Base-by-base conservation (phyloP, 2,888 invertebrate species). In the Drosophila affinis region DNA sequence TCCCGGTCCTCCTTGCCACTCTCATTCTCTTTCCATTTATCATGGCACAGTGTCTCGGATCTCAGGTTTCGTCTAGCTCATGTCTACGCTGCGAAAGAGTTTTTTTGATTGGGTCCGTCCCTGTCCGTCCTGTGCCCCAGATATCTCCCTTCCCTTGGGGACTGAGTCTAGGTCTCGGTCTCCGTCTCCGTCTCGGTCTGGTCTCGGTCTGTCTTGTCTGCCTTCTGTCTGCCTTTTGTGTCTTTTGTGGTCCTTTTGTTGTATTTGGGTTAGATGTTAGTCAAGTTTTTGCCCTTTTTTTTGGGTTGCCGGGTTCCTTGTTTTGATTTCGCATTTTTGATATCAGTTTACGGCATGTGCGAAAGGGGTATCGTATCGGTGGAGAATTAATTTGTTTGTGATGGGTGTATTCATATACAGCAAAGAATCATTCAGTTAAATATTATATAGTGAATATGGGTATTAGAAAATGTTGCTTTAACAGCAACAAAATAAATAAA, bases 281-380 rank as follows among this genome's bases (percentile, higher is more conserved):
- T 86, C 87, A 77, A 78, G 84, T 86, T 86, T 39, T 68, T 62
- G 49, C 54, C 72, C 59, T 64, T 61, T 56, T 39, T 29, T 34
- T 63, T 73, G n/a, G 47, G 55, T 58, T 70, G 70, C 57, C 60
- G 32, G 62, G 48, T 48, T 71, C 82, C 77, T 86, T 83, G 87
- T 83, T 83, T 86, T 87, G 77, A 68, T 83, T 76, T 83, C 61
- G 79, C 76, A 77, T 81, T 83, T 39, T 57, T 83, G 79, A 83
- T 81, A 83, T 86, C 72, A 75, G 68, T 69, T 78, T 82, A 75
- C 62, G 80, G 71, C 78, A 76, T 72, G 72, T 59, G 55, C 58
- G 14, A 46, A 49, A 32, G 39, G 29, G 45, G 27, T 6, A 48
- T 39, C 18, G 32, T 45, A 32, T 34, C 24, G 61, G n/a, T 18